Evolutionary conservation across 2,888 invertebrate species (phyloP).

Genomic region (Rhingia rostrata): DNA sequence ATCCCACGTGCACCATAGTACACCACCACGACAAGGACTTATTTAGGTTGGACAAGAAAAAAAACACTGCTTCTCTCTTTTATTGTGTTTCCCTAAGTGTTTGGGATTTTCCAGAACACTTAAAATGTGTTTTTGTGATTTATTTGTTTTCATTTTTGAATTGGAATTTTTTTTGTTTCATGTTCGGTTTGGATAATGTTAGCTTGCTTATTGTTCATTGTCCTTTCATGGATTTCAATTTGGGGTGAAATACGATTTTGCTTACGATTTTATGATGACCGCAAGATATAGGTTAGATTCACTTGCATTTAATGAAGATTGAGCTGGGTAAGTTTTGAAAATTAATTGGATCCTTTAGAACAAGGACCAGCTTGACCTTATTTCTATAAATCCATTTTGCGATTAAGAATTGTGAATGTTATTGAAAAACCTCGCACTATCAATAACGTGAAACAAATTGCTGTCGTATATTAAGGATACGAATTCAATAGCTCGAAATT

Average conservation of each 20-base stretch:
- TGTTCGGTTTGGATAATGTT: slow-evolving; percentile 48
- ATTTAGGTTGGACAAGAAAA: slow-evolving; percentile 60
- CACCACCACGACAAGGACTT: slow-evolving; percentile 59
- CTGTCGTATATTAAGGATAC: too few species aligned
- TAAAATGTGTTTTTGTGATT: slow-evolving; percentile 51
- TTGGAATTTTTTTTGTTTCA: slow-evolving; percentile 15
- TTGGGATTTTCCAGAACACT: slow-evolving; percentile 68
- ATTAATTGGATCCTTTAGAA: background rate
- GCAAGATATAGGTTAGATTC: slow-evolving; percentile 38
- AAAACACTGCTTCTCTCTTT: slow-evolving; percentile 41
- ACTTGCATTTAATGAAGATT: background rate
- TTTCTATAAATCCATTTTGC: too few species aligned
- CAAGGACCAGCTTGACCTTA: too few species aligned
- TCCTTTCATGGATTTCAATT: background rate
- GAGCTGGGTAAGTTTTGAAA: background rate
- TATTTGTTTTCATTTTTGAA: slow-evolving; percentile 49
- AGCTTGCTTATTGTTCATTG: slow-evolving; percentile 12
- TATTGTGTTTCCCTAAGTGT: slow-evolving; percentile 70
- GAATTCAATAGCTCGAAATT: too few species aligned
- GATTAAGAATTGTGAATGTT: too few species aligned
- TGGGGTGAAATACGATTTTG: background rate
- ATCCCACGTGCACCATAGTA: background rate
- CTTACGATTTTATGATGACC: slow-evolving; percentile 19
- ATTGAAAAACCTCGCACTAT: too few species aligned
- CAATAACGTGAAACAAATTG: too few species aligned